Evolutionary conservation across 92 coral and sea anemone genomes (phyloP).

Genomic region (Palythoa heliodiscus): DNA sequence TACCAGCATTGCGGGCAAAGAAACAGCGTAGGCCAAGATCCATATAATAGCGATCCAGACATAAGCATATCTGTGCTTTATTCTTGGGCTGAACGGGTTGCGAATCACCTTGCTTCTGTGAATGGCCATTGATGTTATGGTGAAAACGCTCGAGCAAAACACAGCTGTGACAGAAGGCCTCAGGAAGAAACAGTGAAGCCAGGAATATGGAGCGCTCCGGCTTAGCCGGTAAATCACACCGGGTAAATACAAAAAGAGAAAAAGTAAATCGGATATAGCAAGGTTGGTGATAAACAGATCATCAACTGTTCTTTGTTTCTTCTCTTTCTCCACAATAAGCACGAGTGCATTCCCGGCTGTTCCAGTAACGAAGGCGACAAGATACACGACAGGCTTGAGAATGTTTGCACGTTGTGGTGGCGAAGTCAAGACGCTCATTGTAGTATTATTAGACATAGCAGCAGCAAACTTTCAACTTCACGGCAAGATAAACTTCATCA

Average conservation of each 20-base stretch:
- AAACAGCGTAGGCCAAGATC: constrained; percentile 8
- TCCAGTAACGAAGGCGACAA: constrained; percentile 27
- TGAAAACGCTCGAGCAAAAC: constrained; percentile 26
- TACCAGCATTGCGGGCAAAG: constrained; percentile 30
- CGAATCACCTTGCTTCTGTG: constrained; percentile 31
- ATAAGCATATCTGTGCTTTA: constrained; percentile 26
- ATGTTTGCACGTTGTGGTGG: not conserved
- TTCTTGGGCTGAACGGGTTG: constrained; percentile 31
- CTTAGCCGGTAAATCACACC: constrained; percentile 14
- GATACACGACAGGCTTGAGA: constrained; percentile 22
- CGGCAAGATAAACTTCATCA: not conserved
- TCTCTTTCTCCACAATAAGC: constrained; percentile 31
- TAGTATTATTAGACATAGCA: constrained; percentile 10
- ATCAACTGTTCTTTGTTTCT: constrained; percentile 13
- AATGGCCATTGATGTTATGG: constrained; percentile 40
- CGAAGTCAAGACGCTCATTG: not conserved
- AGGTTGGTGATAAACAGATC: constrained; percentile 28
- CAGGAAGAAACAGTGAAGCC: not conserved
- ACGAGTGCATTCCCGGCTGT: constrained; percentile 36
- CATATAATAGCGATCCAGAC: constrained; percentile 23
- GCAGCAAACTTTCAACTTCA: not conserved
- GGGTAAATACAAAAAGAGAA: constrained; percentile 24
- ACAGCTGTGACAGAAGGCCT: constrained; percentile 35
- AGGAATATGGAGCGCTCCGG: constrained; percentile 11
- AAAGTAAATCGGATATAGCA: constrained; percentile 27